These are phyloP conservation scores for Brachypodius melanocephalos DNA, from an alignment of 2,113 vertebrate species.

Conservation along the genomic window DNA sequence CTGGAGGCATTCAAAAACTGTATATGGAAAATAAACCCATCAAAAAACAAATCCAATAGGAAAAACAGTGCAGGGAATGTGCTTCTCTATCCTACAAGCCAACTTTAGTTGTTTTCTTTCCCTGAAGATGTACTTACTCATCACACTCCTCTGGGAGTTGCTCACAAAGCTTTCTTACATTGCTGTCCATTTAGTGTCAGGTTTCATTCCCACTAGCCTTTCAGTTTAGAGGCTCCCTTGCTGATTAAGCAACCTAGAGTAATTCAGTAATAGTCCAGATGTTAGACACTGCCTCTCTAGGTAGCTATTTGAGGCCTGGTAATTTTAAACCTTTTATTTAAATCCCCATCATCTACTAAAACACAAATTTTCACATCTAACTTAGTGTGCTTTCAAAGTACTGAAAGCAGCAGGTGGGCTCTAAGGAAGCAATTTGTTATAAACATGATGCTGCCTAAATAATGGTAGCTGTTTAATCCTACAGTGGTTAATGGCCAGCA, in stretches of 20 bases:
- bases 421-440: constrained; percentile 36
- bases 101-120: not conserved
- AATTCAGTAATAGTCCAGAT: constrained; percentile 14
- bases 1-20: not conserved
- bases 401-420: constrained; percentile 52
- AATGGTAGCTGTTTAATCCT: constrained; percentile 11
- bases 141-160: not conserved
- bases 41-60: not conserved
- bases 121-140: constrained; percentile 1
- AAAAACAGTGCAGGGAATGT: not conserved
- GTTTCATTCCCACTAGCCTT: constrained; percentile 21
- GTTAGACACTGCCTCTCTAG: constrained; percentile 26
- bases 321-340: constrained; percentile 59
- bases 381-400: constrained; percentile 10
- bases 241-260: not conserved
- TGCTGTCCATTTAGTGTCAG: not conserved
- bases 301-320: constrained; percentile 30
- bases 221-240: constrained; percentile 19
- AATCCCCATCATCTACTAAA: constrained; percentile 37
- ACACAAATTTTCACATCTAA: not conserved
- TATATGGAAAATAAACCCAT: constrained; percentile 6
- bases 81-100: not conserved
- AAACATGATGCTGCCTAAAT: constrained; percentile 16
- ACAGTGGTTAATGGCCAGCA: not conserved
- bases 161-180: not conserved